These are phyloP conservation scores for Bombus waltoni DNA, from an alignment of 1,140 invertebrate genomes.

Conservation along the genomic window DNA sequence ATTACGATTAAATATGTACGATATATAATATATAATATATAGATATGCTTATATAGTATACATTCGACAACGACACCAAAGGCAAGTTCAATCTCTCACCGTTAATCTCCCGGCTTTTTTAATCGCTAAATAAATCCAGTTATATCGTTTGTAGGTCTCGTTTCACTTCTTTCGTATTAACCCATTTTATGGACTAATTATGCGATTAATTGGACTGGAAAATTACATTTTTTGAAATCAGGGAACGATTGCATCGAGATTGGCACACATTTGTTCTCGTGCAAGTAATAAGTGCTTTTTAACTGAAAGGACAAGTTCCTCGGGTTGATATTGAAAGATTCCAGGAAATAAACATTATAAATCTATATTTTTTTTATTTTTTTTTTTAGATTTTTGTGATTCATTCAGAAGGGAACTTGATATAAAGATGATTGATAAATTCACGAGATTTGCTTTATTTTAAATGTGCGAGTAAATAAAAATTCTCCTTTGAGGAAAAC, in stretches of 20 bases:
- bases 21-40: slow-evolving; percentile 56
- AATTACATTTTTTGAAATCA: not conserved
- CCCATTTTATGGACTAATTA: not conserved
- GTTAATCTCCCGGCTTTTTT: slow-evolving; percentile 20
- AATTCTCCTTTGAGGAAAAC: too few relatives aligned
- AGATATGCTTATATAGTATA: slow-evolving; percentile 38
- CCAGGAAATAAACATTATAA: too few relatives aligned
- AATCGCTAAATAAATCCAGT: slow-evolving; percentile 45
- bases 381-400: too few relatives aligned
- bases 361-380: too few relatives aligned
- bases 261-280: not conserved
- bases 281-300: not conserved
- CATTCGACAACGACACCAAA: slow-evolving; percentile 69
- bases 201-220: not conserved
- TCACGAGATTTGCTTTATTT: too few relatives aligned
- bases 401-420: too few relatives aligned
- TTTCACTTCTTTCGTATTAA: not conserved
- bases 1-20: slow-evolving; percentile 57
- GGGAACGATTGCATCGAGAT: not conserved
- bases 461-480: too few relatives aligned
- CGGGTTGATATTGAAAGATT: not conserved
- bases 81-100: slow-evolving; percentile 66
- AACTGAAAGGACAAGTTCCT: not conserved
- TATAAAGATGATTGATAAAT: too few relatives aligned
- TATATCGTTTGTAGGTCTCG: not conserved